Evolutionary conservation across 2,797 vertebrate species (phyloP), one percentile per base, ranked within the genome.

Genomic region (Muraenolepis orangiensis): DNA sequence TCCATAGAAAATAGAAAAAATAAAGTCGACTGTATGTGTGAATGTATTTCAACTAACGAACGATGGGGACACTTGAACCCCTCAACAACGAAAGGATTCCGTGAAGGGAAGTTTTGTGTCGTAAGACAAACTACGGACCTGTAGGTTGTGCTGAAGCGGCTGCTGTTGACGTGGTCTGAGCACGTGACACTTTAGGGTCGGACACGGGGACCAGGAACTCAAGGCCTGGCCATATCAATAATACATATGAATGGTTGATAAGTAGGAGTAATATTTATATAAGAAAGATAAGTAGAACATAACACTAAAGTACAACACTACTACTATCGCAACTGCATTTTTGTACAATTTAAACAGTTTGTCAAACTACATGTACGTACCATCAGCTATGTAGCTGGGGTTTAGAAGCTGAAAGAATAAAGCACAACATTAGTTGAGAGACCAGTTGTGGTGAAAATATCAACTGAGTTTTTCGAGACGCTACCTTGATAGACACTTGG

Each of bases 401-500:
- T 97, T 99, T 87, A 98, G 95, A 94, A 99, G 97, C 97, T 99
- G 92, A 69, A 94, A 79, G 81, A 29, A 73, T 6, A 34, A 7
- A 66, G 28, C 83, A 74, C 70, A 30, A 23, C 29, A 36, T 0
- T 12, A 36, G 29, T 11, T 36, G 40, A 30, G 28, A 14, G 29
- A 29, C 34, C 23, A 26, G 57, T 23, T 23, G 51, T 26, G 23
- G 7, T 16, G 64, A n/a, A n/a, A n/a, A n/a, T n/a, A n/a, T n/a
- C n/a, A n/a, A n/a, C n/a, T n/a, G n/a, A n/a, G n/a, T n/a, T n/a
- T n/a, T n/a, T n/a, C n/a, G 26, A 11, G 18, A 14, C 38, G 78
- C 73, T 88, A 97, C 98, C 96, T 98, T 99, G 91, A 98, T 96
- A 89, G 97, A 99, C 87, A 97, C 97, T 93, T 99, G 99, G 90